A percentile compares a stretch with the other conserved stretches of the same genome.
These are phyloP conservation scores for Rhabdomys pumilio DNA, from an alignment of 2,797 vertebrate species.

Conservation along the genomic window DNA sequence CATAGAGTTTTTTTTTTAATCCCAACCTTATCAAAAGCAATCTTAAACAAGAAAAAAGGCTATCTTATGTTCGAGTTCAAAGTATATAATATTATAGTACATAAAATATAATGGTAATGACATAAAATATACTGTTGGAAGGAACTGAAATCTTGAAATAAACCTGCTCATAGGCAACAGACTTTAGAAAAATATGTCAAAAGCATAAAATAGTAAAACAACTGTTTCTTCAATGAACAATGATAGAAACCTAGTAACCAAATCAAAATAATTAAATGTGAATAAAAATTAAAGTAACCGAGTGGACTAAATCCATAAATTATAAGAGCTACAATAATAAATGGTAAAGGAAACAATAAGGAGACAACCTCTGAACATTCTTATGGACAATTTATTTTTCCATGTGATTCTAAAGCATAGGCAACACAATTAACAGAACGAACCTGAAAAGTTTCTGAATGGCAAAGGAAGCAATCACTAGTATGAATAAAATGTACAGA, in stretches of 20 bases:
- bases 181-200: not conserved
- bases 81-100: not conserved
- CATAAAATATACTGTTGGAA: not conserved
- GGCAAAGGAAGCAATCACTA: not conserved
- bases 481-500: not conserved
- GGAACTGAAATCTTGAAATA: not conserved
- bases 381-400: not conserved
- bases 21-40: not conserved
- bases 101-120: not conserved
- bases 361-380: not conserved
- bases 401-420: not conserved
- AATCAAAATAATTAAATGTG: not conserved
- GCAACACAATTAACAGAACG: not conserved
- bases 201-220: not conserved
- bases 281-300: not conserved
- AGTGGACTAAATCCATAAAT: not conserved
- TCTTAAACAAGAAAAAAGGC: not conserved
- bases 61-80: not conserved
- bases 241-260: not conserved
- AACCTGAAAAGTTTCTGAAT: not conserved
- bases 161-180: not conserved
- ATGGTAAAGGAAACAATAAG: not conserved
- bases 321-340: not conserved
- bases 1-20: not conserved
- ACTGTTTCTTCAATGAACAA: not conserved